Evolutionary conservation across 2,888 invertebrate genomes (phyloP), one percentile per base, ranked within the genome.

Genomic region (Margaritifera margaritifera): DNA sequence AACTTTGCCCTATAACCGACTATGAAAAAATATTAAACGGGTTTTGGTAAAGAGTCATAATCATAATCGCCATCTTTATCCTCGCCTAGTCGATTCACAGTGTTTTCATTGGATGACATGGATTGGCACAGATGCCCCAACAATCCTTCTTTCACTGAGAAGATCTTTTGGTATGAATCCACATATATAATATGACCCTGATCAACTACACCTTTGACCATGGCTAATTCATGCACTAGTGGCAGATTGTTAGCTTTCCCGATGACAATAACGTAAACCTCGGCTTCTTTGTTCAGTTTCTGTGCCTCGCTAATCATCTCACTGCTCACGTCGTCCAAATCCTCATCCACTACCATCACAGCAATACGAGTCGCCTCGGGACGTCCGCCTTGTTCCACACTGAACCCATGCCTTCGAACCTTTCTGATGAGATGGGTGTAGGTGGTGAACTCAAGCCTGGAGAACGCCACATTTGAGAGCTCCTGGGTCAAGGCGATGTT

Each of bases 281-380:
- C 71, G 3, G 71, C 50, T 20, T 55, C 56, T 20, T 66, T 54
- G 8, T 57, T 15, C 15, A 77, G 64, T 22, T 51, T 19, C 20
- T 70, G 66, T 6, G 74, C 74, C 25, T 70, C 77, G 22, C 66
- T 22, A 4, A 77, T 22, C 18, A 65, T 63, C 1, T 68, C 42
- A 19, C 57, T 42, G 31, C 74, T 74, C 20, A 74, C 54, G 1
- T 61, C 63, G n/a, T 72, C 69, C 72, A 74, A 72, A 8, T 72
- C 64, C 8, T 70, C 60, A 42, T 80, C 80, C 18, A 80, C 25
- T 51, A 80, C 77, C 50, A 80, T 53, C 50, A 80, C 69, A 51
- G 71, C 73, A 11, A 74, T 66, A 8, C 71, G 71, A 18, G 66
- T 64, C 6, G 78, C 66, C n/a, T 58, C 72, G 6, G 53, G 8